phyloP scores from a whole-genome alignment of 37 sponge, comb jelly and placozoan genomes.

The Trichoplax adhaerens region DNA sequence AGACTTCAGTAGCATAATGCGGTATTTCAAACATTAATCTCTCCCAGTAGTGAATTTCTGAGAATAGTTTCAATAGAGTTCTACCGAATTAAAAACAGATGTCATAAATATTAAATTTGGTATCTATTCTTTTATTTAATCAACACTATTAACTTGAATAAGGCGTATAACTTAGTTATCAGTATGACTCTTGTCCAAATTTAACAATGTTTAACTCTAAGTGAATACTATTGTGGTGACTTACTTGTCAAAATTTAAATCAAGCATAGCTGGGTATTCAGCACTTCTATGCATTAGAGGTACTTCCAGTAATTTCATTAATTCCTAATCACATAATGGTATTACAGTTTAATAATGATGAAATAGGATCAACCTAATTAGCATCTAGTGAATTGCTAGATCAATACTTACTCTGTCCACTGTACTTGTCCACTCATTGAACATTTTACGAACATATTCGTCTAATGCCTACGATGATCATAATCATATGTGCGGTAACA shows the following conservation, averaged over 20 bases:
- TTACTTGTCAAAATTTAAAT: slow-evolving; percentile 48
- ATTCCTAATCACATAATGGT: slow-evolving; percentile 32
- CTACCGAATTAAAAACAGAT: not conserved
- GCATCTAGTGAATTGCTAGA: not conserved
- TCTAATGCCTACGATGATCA: slow-evolving; percentile 32
- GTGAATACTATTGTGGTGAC: not conserved
- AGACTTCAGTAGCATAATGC: slow-evolving; percentile 76
- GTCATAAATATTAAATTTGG: not conserved
- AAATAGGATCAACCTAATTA: not conserved
- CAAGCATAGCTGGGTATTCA: slow-evolving; percentile 26
- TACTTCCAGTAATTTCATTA: slow-evolving; percentile 42
- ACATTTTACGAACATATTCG: slow-evolving; percentile 81
- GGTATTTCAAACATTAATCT: slow-evolving; percentile 89
- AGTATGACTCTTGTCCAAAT: not conserved
- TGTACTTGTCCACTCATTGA: slow-evolving; percentile 71
- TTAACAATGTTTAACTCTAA: too few relatives aligned
- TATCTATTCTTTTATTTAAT: not conserved
- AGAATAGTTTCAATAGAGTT: slow-evolving; percentile 65
- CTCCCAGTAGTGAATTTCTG: slow-evolving; percentile 94
- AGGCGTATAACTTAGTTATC: not conserved
- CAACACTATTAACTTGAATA: not conserved
- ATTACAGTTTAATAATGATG: not conserved
- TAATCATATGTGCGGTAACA: too few relatives aligned
- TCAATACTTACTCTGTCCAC: slow-evolving; percentile 31
- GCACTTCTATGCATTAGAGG: slow-evolving; percentile 52